Base-by-base conservation (phyloP, 2,888 invertebrate genomes). In the Pelosia muscerda region DNA sequence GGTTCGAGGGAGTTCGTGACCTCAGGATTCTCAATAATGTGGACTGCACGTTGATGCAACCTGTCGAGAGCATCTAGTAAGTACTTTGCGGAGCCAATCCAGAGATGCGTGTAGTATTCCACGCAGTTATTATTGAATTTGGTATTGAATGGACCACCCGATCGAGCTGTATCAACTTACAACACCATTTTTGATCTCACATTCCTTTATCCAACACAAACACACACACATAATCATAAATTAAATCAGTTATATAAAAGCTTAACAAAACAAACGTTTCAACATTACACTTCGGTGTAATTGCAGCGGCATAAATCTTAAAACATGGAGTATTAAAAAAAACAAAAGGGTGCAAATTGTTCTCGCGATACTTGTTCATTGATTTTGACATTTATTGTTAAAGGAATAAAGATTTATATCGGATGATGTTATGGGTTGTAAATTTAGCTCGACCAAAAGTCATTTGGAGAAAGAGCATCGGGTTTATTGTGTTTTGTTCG, bases 301-400 rank as follows among this genome's bases (percentile, higher is more conserved):
- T 63, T 58, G 68, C 64, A 26, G 15, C 69, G 77, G 23, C 73
- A 81, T 57, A 57, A 57, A 57, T 28, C 57, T 57, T 28, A 78
- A 80, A 84, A 74, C 68, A 65, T 68, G 25, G 63, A 56, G 66
- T 73, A 13, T 76, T 71, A 62, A 77, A 82, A n/a, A 85, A 84
- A 84, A 83, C 75, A 84, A 85, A 83, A 83, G 78, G 80, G 82
- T 77, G 81, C 84, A 73, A 83, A 85, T 82, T 79, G 81, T 78
- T 83, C 76, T 78, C 74, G 83, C 81, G 75, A 84, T 86, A 79
- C 82, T 74, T 63, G 42, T 61, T 55, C 66, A 49, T 65, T 73
- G 65, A 82, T 69, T 78, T 71, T 80, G 74, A 78, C 73, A 65
- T 79, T 77, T 82, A 83, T 69, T 8, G 2, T 53, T 54, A 25